phyloP scores from a whole-genome alignment of 2,797 vertebrate genomes.

The Poecilia gillii region DNA sequence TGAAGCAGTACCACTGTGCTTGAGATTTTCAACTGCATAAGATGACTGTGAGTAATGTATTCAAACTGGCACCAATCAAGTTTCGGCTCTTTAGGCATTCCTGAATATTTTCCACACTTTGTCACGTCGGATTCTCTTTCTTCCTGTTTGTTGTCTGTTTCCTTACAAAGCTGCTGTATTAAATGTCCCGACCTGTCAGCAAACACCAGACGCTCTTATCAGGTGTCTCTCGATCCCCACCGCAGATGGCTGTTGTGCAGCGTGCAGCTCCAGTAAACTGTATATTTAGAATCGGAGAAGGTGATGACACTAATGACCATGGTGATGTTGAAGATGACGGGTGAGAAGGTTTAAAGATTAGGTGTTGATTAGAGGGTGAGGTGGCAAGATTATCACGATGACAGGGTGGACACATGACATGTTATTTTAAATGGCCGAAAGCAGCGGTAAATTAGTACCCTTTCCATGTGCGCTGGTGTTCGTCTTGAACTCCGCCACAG shows the following conservation, averaged over 20 bases:
- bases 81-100: not conserved
- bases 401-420: conserved; percentile 51
- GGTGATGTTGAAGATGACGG: conserved; percentile 55
- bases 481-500: conserved; percentile 56
- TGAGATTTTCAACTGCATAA: not conserved
- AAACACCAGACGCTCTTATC: conserved; percentile 35
- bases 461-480: conserved; percentile 50
- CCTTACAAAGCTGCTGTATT: conserved; percentile 4
- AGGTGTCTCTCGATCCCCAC: conserved; percentile 10
- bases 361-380: conserved; percentile 59
- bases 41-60: not conserved
- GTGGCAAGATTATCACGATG: conserved; percentile 54
- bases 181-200: conserved; percentile 13
- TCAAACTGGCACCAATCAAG: not conserved
- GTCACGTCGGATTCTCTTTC: not conserved
- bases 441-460: conserved; percentile 62
- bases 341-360: conserved; percentile 55
- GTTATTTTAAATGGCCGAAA: conserved; percentile 61
- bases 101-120: not conserved
- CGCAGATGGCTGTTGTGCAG: conserved; percentile 7
- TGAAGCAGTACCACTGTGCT: not conserved
- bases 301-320: conserved; percentile 66
- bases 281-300: conserved; percentile 50
- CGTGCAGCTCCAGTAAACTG: conserved; percentile 29
- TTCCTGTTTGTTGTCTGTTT: not conserved